Evolutionary conservation across 2,888 invertebrate species (phyloP), one percentile per base, ranked within the genome.

Genomic region (Buathra laborator): DNA sequence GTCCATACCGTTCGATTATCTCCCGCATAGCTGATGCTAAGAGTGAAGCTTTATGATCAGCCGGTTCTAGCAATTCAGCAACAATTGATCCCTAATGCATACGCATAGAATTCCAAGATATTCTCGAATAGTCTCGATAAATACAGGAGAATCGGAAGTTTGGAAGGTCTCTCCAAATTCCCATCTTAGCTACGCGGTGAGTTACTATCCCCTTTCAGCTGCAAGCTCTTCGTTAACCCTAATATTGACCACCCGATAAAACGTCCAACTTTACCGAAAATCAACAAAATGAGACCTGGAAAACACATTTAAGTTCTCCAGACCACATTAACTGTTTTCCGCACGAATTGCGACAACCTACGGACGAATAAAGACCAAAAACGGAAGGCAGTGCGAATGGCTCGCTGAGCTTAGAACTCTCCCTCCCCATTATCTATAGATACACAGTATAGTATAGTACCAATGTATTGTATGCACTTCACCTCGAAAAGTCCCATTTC

Each of bases 31-130:
- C 16, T 32, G 67, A 37, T 24, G 53, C 53, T 19, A 53, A 56
- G 78, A 79, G 48, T 48, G 56, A 29, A 64, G 68, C 75, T 81
- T 84, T 3, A 2, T 78, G 84, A 85, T 85, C 82, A 66, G 62
- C 70, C 67, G 68, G 71, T 82, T 82, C 64, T 19, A 7, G 56
- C 74, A 78, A 85, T 74, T 85, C 82, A 79, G 78, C 75, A 66
- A 81, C 84, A 84, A 81, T 81, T 84, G 81, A 84, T 68, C 56
- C 66, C 78, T 82, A 82, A 84, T 82, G 81, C 84, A 84, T 81
- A 81, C 77, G 78, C 84, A 81, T 81, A 82, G 68, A 78, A 84
- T 82, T 74, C 82, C 70, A 72, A 70, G 74, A 68, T 53, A 64
- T 3, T 16, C 19, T 5, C 6, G 32, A n/a, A n/a, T 2, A 7